These are phyloP conservation scores for Boloria euphrosyne DNA, from an alignment of 2,888 invertebrate species.

Conservation along the genomic window DNA sequence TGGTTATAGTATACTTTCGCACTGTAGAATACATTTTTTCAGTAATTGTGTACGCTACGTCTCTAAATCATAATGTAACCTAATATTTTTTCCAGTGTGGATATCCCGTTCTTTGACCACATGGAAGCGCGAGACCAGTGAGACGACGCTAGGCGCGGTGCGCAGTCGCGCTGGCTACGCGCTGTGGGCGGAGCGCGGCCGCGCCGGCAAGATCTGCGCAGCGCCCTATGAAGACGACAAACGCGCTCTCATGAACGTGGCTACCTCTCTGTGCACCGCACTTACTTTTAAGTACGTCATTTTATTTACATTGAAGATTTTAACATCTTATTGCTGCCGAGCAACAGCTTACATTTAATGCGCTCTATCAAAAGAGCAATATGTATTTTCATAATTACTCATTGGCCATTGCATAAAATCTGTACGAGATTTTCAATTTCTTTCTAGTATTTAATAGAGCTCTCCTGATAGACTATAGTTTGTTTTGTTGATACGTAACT, in stretches of 20 bases:
- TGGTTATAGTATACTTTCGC: no score
- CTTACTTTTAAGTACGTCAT: conserved; percentile 86
- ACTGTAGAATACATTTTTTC: no score
- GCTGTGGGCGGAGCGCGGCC: conserved; percentile 92
- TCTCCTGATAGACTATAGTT: no score
- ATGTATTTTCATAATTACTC: no score
- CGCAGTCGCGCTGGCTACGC: conserved; percentile 91
- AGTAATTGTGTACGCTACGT: no score
- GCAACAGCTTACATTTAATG: no score
- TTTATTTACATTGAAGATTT: neutral
- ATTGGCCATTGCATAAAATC: no score
- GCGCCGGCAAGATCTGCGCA: conserved; percentile 90
- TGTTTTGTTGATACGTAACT: no score
- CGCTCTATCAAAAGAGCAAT: no score
- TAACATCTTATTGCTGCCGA: no score
- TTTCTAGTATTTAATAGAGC: no score
- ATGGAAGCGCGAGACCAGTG: conserved; percentile 83
- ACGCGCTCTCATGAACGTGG: conserved; percentile 85
- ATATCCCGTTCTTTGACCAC: conserved; percentile 87
- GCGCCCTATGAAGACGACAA: conserved; percentile 87
- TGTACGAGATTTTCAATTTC: no score
- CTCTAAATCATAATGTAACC: neutral
- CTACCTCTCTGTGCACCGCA: conserved; percentile 89
- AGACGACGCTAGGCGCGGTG: conserved; percentile 86
- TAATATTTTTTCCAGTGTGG: conserved; percentile 83